phyloP scores from a whole-genome alignment of 2,888 invertebrate genomes.

The Drosophila limbata region DNA sequence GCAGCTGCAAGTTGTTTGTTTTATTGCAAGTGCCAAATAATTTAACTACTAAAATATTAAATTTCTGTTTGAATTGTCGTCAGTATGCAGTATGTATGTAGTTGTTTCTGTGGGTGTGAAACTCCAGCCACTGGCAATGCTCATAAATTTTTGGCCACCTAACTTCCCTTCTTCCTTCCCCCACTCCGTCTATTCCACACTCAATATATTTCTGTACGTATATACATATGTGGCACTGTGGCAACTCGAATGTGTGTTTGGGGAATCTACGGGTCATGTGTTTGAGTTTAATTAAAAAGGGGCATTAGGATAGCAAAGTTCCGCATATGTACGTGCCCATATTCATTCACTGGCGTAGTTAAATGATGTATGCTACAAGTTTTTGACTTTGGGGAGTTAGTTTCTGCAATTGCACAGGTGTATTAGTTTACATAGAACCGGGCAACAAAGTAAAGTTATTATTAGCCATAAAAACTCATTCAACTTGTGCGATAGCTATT shows the following conservation, averaged over 20 bases:
- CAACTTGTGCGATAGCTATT: neutral
- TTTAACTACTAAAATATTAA: slow-evolving; percentile 82
- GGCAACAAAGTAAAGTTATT: slow-evolving; percentile 7
- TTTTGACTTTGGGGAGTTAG: slow-evolving; percentile 24
- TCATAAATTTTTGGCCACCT: slow-evolving; percentile 65
- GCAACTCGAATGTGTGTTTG: slow-evolving; percentile 76
- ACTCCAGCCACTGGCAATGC: slow-evolving; percentile 46
- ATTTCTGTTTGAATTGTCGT: slow-evolving; percentile 81
- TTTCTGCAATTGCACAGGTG: slow-evolving; percentile 40
- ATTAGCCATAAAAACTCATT: neutral
- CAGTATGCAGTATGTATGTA: slow-evolving; percentile 20
- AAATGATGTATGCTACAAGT: slow-evolving; percentile 57
- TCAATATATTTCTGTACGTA: slow-evolving; percentile 3
- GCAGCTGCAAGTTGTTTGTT: slow-evolving; percentile 74
- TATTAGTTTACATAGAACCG: slow-evolving; percentile 34
- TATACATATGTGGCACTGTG: slow-evolving; percentile 33
- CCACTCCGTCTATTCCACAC: neutral
- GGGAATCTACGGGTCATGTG: slow-evolving; percentile 75
- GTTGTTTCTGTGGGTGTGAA: slow-evolving; percentile 17
- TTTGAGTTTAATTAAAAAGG: slow-evolving; percentile 80
- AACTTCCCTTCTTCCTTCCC: slow-evolving; percentile 5
- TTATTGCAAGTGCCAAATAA: slow-evolving; percentile 81
- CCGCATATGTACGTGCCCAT: slow-evolving; percentile 27
- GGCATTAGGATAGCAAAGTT: slow-evolving; percentile 67
- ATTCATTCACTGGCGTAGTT: slow-evolving; percentile 29